A percentile compares a stretch with the other conserved stretches of the same genome.
phyloP scores from a whole-genome alignment of 2,888 invertebrate species.

The Alloscopus bannaensis region DNA sequence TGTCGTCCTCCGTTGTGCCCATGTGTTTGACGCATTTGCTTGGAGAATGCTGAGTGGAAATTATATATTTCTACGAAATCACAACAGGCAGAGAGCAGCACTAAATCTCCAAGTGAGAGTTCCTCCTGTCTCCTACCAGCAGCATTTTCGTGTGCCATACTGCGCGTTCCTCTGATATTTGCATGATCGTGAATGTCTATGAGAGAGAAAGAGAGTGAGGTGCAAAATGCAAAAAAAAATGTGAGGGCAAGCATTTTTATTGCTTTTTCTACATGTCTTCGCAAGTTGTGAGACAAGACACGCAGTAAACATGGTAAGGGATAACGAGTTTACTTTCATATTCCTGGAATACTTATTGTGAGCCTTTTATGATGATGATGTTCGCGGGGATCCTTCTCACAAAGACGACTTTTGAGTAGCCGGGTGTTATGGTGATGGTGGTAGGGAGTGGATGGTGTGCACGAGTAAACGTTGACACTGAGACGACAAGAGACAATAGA shows the following conservation, averaged over 20 bases:
- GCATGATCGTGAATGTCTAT: too few species aligned
- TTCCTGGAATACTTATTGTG: constrained; percentile 32
- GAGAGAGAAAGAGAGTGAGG: constrained; percentile 6
- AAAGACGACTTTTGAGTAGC: background rate
- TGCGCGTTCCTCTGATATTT: too few species aligned
- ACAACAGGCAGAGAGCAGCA: too few species aligned
- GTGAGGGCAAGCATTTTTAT: too few species aligned
- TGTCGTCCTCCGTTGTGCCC: constrained; percentile 10
- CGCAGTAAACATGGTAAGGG: background rate
- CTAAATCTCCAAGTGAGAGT: too few species aligned
- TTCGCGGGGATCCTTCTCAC: constrained; percentile 27
- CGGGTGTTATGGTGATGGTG: too few species aligned
- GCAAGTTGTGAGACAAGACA: background rate
- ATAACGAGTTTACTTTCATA: constrained; percentile 42
- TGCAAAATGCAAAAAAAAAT: too few species aligned
- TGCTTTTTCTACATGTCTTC: background rate
- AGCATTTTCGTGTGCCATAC: too few species aligned
- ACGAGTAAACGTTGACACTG: too few species aligned
- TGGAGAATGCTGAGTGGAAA: constrained; percentile 29
- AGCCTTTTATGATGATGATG: constrained; percentile 31
- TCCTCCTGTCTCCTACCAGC: too few species aligned
- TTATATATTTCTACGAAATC: constrained; percentile 28
- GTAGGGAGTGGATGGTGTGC: too few species aligned
- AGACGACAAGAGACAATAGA: constrained; percentile 17
- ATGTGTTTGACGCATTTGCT: constrained; percentile 42